A percentile compares a stretch with the other conserved stretches of the same genome.
These are phyloP conservation scores for Drosophila guanche DNA, from an alignment of 1,140 invertebrate species.

Conservation along the genomic window DNA sequence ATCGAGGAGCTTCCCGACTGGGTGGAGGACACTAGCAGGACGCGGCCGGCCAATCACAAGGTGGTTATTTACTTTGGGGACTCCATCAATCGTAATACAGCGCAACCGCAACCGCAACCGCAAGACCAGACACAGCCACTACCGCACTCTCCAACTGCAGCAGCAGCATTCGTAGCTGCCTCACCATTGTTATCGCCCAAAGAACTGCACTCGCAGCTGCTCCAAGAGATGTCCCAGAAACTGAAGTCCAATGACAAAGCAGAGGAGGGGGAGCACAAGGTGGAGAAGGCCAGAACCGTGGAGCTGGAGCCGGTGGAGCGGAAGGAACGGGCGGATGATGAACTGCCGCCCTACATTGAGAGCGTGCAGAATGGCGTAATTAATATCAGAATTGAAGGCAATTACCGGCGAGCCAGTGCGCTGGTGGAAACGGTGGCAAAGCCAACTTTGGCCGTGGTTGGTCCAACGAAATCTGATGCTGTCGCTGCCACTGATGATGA, in stretches of 20 bases:
- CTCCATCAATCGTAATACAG: conserved; percentile 84
- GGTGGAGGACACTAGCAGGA: conserved; percentile 35
- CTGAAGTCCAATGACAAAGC: conserved; percentile 47
- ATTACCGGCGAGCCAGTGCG: conserved; percentile 86
- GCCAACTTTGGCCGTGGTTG: conserved; percentile 70
- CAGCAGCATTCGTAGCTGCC: too few species aligned
- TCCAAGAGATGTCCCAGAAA: conserved; percentile 76
- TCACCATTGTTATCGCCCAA: conserved; percentile 25
- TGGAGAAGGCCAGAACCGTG: neutral
- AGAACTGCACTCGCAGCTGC: conserved; percentile 63
- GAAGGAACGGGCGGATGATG: conserved; percentile 84
- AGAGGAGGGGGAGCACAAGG: neutral
- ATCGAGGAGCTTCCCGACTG: conserved; percentile 71
- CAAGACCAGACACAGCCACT: neutral
- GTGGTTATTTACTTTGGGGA: conserved; percentile 89
- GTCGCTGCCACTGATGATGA: conserved; percentile 33
- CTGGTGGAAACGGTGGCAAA: conserved; percentile 84
- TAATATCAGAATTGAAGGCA: conserved; percentile 87
- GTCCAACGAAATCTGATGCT: conserved; percentile 84
- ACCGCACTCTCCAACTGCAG: conserved; percentile 2
- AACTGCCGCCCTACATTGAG: conserved; percentile 84
- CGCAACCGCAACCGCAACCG: conserved; percentile 6
- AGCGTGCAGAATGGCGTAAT: conserved; percentile 86
- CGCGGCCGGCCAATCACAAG: conserved; percentile 84
- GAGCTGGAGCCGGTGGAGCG: conserved; percentile 3